phyloP scores from a whole-genome alignment of 2,888 invertebrate species.

The Pyrochroa serraticornis region DNA sequence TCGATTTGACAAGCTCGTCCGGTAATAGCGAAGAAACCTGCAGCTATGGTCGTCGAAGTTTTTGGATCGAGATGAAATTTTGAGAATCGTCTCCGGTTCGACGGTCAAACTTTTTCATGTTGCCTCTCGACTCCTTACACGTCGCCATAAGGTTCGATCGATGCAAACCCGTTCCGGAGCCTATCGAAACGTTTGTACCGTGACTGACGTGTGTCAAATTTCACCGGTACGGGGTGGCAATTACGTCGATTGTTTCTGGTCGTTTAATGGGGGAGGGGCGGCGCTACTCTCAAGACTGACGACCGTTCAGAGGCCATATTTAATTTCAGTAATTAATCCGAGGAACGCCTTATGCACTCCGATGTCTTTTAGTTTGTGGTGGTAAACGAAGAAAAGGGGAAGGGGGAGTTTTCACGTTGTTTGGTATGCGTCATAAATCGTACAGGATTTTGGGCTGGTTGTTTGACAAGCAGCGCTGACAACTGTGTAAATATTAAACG shows the following conservation, averaged over 20 bases:
- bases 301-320: conserved; percentile 40
- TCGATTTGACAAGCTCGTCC: no score
- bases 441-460: conserved; percentile 21
- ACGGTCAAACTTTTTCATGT: conserved; percentile 5
- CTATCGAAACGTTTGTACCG: neutral
- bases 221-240: conserved; percentile 1
- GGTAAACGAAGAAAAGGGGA: neutral
- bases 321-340: conserved; percentile 43
- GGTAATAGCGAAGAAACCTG: no score
- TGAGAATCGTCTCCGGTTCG: no score
- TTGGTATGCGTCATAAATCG: conserved; percentile 22
- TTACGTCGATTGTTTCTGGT: neutral
- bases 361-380: conserved; percentile 1
- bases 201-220: conserved; percentile 15
- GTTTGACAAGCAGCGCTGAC: conserved; percentile 43
- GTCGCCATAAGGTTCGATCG: conserved; percentile 11
- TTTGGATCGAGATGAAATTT: conserved; percentile 6
- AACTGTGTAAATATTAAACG: conserved; percentile 43
- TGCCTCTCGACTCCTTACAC: neutral
- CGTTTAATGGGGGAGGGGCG: neutral
- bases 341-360: conserved; percentile 33
- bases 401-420: neutral
- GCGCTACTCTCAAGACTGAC: neutral
- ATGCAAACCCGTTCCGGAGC: neutral
- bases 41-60: conserved; percentile 1